Conservation (phyloP, 1,140 invertebrate genomes). For the Drosophila watanabei region DNA sequence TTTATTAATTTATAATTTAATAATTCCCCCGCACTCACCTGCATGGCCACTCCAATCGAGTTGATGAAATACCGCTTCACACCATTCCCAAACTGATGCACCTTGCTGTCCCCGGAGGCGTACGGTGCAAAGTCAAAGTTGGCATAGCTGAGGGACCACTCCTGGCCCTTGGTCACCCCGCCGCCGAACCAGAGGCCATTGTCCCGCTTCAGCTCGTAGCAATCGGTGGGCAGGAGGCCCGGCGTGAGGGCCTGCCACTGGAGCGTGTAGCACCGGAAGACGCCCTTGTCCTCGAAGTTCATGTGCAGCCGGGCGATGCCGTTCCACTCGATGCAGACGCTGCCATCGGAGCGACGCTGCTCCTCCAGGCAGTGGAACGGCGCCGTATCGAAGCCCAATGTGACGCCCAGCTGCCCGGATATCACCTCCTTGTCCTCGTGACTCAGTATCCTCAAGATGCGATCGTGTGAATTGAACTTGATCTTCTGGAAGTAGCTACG, state of each 20-base stretch:
- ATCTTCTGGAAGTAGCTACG: slow-evolving; percentile 93
- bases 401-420: slow-evolving; percentile 89
- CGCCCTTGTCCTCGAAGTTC: slow-evolving; percentile 87
- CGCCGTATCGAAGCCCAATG: slow-evolving; percentile 86
- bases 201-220: slow-evolving; percentile 91
- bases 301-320: slow-evolving; percentile 91
- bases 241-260: slow-evolving; percentile 92
- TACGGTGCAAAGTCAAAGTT: slow-evolving; percentile 91
- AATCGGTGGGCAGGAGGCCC: slow-evolving; percentile 91
- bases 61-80: slow-evolving; percentile 94
- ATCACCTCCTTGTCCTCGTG: slow-evolving; percentile 90
- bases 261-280: slow-evolving; percentile 92
- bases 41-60: slow-evolving; percentile 93
- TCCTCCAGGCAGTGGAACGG: slow-evolving; percentile 91
- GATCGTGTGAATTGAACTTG: slow-evolving; percentile 92
- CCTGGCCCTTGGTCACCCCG: slow-evolving; percentile 91
- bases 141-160: slow-evolving; percentile 92
- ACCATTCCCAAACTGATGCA: slow-evolving; percentile 92
- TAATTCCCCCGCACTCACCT: slow-evolving; percentile 88
- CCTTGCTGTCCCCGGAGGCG: slow-evolving; percentile 92
- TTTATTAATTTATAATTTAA: background rate
- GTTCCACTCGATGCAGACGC: slow-evolving; percentile 93
- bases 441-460: slow-evolving; percentile 91
- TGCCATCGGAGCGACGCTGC: slow-evolving; percentile 87
- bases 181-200: slow-evolving; percentile 93